Conservation (phyloP, 1,140 invertebrate species). For the Myzus persicae region DNA sequence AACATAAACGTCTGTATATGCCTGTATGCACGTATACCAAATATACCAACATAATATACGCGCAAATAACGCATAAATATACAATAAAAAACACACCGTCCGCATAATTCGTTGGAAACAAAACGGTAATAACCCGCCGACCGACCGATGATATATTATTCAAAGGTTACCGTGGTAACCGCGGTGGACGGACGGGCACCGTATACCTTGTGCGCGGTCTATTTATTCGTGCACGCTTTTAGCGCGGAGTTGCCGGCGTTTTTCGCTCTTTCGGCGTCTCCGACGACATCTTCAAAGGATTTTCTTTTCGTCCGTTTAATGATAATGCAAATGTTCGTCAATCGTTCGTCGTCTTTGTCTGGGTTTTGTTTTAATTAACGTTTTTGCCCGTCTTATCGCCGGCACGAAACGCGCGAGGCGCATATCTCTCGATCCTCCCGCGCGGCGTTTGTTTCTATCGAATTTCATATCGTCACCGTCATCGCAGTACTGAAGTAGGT, state of each 20-base stretch:
- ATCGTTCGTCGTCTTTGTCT: neutral
- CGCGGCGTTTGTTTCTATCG: neutral
- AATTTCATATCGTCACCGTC: neutral
- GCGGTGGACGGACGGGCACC: neutral
- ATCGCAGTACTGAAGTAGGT: neutral
- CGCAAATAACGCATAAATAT: neutral
- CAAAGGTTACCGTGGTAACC: slow-evolving; percentile 5
- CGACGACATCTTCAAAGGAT: slow-evolving; percentile 1
- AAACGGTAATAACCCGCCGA: neutral
- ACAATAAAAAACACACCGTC: slow-evolving; percentile 5
- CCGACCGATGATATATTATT: slow-evolving; percentile 4
- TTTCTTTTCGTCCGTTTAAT: neutral
- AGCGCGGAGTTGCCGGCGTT: neutral
- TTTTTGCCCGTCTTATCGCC: neutral
- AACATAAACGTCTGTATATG: neutral
- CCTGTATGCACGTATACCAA: no score
- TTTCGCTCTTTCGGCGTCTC: neutral
- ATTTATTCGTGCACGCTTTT: neutral
- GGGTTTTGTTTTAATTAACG: neutral
- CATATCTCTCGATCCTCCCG: neutral
- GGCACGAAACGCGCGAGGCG: neutral
- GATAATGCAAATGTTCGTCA: neutral
- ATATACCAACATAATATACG: neutral
- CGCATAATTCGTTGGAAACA: neutral
- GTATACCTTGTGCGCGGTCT: neutral